These are phyloP conservation scores for Tetrax tetrax DNA, from an alignment of 2,113 vertebrate species.

Conservation along the genomic window DNA sequence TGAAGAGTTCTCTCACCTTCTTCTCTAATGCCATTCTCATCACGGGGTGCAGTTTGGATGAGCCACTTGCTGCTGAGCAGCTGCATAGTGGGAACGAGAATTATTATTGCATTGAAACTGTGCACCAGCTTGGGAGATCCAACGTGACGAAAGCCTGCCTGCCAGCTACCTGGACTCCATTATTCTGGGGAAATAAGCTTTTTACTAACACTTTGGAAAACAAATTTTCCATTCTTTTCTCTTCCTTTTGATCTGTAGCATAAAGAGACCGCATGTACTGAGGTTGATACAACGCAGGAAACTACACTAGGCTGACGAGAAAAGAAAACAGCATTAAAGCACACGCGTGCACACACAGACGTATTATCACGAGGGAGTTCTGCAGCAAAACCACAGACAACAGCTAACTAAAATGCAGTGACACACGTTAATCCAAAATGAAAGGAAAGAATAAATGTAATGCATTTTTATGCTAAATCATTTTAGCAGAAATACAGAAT, in stretches of 20 bases:
- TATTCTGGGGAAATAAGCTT: slow-evolving; percentile 56
- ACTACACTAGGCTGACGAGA: not conserved
- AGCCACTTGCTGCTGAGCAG: not conserved
- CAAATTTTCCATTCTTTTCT: slow-evolving; percentile 31
- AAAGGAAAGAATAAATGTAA: slow-evolving; percentile 11
- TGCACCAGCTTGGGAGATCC: not conserved
- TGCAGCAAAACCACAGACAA: not conserved
- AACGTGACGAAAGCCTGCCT: slow-evolving; percentile 7
- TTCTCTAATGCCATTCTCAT: slow-evolving; percentile 20
- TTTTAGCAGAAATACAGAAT: not conserved
- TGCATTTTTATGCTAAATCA: not conserved
- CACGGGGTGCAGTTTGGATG: slow-evolving; percentile 3
- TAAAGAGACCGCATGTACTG: not conserved
- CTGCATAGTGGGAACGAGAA: not conserved
- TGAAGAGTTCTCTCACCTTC: slow-evolving; percentile 44
- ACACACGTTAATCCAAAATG: not conserved
- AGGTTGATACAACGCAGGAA: not conserved
- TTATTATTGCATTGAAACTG: slow-evolving; percentile 36
- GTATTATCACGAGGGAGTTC: not conserved
- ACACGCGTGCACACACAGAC: not conserved
- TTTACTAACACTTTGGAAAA: slow-evolving; percentile 47
- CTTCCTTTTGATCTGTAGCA: slow-evolving; percentile 44
- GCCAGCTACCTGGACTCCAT: slow-evolving; percentile 40
- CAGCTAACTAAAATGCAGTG: not conserved
- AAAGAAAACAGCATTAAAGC: not conserved